Evolutionary conservation across 2,113 vertebrate genomes (phyloP), one percentile per base, ranked within the genome.

Genomic region (Entosphenus tridentatus): DNA sequence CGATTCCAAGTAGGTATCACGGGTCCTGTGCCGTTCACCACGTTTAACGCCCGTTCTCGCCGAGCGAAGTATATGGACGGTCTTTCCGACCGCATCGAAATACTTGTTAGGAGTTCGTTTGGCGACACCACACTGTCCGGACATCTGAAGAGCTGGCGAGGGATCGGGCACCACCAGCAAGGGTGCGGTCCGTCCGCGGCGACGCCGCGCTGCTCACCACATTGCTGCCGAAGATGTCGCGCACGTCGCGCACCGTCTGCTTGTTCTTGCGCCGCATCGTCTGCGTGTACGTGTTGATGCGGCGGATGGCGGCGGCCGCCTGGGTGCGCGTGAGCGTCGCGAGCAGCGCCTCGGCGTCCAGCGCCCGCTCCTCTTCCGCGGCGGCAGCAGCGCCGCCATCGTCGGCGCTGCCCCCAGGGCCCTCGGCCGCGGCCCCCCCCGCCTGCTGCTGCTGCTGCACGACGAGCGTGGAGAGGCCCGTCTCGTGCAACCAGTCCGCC

Each of bases 401-500:
- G 6, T 39, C 39, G 39, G 39, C 39, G 6, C 39, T 6, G 39
- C 39, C 6, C 39, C 39, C 39, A 39, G 39, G 39, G 39, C 39
- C 39, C 39, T 39, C 39, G 39, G 82, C 87, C 73, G 88, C 87
- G 1, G 85, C 82, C 1, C 82, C 79, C 59, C 62, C 62, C 62
- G 21, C n/a, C n/a, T 18, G 14, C 10, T 65, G n/a, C 62, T 65
- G 14, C 14, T 18, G n/a, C n/a, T 11, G n/a, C n/a, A 21, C n/a
- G 39, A 93, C 83, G 14, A 97, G 82, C 21, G 80, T 83, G 4
- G 85, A 83, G n/a, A 98, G 79, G 18, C 93, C 93, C 0, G 88
- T 88, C 77, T 96, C 87, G 56, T 82, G 84, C 39, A 98, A 81
- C 93, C 93, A 98, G 18, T 95, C 87, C 77, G 93, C 89, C 76